Base-by-base conservation (phyloP, 2,797 vertebrate species). In the Melanotaenia trifasciata region DNA sequence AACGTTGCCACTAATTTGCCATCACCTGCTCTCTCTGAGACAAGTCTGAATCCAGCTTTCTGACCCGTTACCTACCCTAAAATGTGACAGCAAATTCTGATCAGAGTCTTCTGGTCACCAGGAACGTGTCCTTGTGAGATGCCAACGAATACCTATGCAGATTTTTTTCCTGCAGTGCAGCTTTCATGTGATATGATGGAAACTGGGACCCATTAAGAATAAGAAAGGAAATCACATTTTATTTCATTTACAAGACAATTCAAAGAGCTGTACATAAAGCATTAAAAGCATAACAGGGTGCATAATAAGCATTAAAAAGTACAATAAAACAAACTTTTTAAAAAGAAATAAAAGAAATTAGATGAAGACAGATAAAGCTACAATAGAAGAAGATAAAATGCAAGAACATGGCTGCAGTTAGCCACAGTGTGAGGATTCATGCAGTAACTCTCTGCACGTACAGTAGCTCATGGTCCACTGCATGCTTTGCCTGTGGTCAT, bases 391-490 rank as follows among this genome's bases (percentile, higher is more conserved):
- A 18, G 16, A 45, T 43, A 4, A 70, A 84, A 79, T 80, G 84
- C 53, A 73, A 66, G 12, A 64, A 16, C 74, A n/a, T 59, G 56
- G 76, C 78, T 75, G 80, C 80, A 76, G 60, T 74, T 30, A 67
- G 28, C 68, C 64, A 53, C 60, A 35, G 74, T 14, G 57, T 63
- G 64, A 50, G 33, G 68, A 70, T 40, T 20, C 70, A 43, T 36
- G 1, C 38, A 65, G 38, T 20, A 16, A 64, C 43, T 64, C 20
- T 59, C 28, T 51, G 8, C 64, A 22, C 1, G 11, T 74, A 64
- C 72, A 38, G 64, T 12, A 56, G 78, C 72, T 80, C 36, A 35
- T 43, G 79, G 71, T 67, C 77, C 67, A 70, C 70, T 33, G 71
- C 38, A 22, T 24, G 58, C 76, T 73, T 61, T 58, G 83, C 78